Evolutionary conservation across 2,797 vertebrate genomes (phyloP).

Genomic region (Podargus strigoides): DNA sequence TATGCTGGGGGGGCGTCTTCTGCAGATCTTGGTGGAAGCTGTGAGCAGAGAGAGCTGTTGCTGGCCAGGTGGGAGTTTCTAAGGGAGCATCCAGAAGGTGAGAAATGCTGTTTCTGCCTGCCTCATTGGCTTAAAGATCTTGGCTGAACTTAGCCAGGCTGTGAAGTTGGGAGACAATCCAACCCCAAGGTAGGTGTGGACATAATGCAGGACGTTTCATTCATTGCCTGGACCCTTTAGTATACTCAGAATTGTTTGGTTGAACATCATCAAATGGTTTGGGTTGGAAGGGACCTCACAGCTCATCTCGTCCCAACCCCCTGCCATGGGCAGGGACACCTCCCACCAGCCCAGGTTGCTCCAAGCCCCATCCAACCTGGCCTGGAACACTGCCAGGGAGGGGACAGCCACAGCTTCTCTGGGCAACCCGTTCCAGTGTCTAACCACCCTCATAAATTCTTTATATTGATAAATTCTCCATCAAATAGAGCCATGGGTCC

Average conservation of each 20-base stretch:
- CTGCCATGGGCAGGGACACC: no score
- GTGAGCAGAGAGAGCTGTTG: background rate
- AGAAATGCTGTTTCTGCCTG: background rate
- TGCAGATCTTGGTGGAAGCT: background rate
- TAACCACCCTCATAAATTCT: no score
- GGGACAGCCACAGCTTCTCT: no score
- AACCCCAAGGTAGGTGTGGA: no score
- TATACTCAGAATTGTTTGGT: background rate
- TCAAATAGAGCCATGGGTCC: fast-evolving
- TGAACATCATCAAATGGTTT: no score
- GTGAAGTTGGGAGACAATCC: background rate
- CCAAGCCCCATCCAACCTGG: no score
- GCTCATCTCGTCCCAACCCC: no score
- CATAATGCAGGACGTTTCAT: background rate
- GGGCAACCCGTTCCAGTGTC: no score
- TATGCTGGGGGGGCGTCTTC: background rate
- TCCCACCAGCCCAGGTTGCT: no score
- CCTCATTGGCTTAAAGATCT: background rate
- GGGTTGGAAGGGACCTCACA: no score
- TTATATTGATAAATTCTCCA: fast-evolving
- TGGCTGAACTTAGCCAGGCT: background rate
- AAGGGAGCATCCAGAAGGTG: background rate
- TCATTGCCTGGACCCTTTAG: no score
- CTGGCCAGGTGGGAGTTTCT: background rate
- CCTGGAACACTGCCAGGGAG: no score